Conservation (phyloP, 2,797 vertebrate species). For the Bradypus variegatus region DNA sequence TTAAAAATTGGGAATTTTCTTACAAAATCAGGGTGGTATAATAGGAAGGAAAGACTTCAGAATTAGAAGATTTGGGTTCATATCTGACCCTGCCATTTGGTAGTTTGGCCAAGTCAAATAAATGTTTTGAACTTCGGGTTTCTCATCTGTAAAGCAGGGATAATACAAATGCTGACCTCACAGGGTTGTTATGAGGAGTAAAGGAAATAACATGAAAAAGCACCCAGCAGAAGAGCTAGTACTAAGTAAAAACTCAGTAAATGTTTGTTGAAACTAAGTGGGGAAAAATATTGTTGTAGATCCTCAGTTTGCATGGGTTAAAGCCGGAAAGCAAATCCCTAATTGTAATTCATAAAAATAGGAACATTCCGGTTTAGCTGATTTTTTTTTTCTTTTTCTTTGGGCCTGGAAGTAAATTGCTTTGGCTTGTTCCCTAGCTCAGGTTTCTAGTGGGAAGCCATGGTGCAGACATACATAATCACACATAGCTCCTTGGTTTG, state of each 20-base stretch:
- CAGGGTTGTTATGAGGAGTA: background rate
- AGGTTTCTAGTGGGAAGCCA: background rate
- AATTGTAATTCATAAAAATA: background rate
- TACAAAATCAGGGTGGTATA: background rate
- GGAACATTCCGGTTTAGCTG: background rate
- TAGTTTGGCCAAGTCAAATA: background rate
- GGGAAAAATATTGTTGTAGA: background rate
- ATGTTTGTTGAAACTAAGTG: background rate
- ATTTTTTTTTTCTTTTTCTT: background rate
- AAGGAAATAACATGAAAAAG: background rate
- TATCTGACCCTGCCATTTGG: background rate
- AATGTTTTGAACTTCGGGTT: background rate
- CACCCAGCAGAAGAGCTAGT: background rate
- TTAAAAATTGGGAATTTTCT: conserved; percentile 26
- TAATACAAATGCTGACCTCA: background rate
- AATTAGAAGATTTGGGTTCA: background rate
- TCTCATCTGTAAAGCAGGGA: background rate
- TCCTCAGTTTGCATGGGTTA: background rate
- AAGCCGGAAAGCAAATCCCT: background rate
- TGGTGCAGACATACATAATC: background rate
- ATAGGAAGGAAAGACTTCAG: background rate
- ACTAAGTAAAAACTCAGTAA: background rate
- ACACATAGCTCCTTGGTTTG: background rate
- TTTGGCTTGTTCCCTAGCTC: background rate
- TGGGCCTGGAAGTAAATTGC: background rate